A percentile compares a stretch with the other conserved stretches of the same genome.
These are phyloP conservation scores for Drosophila ezoana DNA, from an alignment of 2,888 invertebrate genomes.

Conservation along the genomic window DNA sequence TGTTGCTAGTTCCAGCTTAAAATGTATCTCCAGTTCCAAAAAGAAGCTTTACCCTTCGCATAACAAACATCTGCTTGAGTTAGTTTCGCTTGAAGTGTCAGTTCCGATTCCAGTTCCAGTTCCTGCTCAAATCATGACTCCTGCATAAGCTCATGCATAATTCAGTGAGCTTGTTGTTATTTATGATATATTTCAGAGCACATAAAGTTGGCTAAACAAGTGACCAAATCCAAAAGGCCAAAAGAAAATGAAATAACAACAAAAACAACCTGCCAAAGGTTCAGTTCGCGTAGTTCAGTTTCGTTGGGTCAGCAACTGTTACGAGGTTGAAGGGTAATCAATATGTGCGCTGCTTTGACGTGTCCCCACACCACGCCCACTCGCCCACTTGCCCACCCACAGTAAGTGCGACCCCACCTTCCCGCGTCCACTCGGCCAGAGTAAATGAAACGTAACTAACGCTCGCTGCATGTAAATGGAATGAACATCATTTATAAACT, in stretches of 20 bases:
- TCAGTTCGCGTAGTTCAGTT: constrained; percentile 21
- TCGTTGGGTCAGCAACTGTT: constrained; percentile 35
- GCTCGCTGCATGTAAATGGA: constrained; percentile 41
- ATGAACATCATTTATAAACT: constrained; percentile 56
- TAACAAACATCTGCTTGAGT: not conserved
- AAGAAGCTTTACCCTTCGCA: not conserved
- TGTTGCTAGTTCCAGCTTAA: too few species aligned
- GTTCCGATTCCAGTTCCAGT: not conserved
- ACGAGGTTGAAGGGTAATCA: constrained; percentile 51
- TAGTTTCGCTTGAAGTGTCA: not conserved
- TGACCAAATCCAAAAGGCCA: constrained; percentile 20
- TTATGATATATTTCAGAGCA: constrained; percentile 16
- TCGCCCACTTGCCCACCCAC: constrained; percentile 4
- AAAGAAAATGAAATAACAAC: not conserved
- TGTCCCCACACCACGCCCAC: constrained; percentile 7
- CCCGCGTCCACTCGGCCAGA: constrained; percentile 1
- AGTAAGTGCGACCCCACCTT: not conserved
- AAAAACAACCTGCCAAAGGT: constrained; percentile 23
- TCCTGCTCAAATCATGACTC: not conserved
- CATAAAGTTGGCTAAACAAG: constrained; percentile 19
- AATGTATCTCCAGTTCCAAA: too few species aligned
- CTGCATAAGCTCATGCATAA: constrained; percentile 14
- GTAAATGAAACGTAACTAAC: constrained; percentile 46
- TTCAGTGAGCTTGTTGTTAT: constrained; percentile 27
- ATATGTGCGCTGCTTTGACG: constrained; percentile 34